Evolutionary conservation across 2,797 vertebrate genomes (phyloP).

Genomic region (Chloroceryle inda): DNA sequence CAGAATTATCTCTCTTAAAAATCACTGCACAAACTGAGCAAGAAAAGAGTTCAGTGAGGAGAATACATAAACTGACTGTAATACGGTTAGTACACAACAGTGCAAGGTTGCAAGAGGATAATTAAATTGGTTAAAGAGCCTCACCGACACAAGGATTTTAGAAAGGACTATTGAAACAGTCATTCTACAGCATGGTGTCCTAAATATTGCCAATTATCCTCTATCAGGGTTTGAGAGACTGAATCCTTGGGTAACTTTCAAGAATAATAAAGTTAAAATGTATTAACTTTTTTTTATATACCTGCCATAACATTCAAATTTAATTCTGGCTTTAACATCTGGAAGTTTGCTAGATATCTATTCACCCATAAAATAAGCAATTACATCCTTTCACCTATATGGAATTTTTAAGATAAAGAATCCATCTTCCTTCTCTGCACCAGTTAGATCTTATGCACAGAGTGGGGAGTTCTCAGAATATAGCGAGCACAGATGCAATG

Average conservation of each 20-base stretch:
- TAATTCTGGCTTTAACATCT: background rate
- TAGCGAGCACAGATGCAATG: background rate
- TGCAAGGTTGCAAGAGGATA: background rate
- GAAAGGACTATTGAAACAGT: background rate
- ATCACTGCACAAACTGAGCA: background rate
- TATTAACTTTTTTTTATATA: background rate
- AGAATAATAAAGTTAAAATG: background rate
- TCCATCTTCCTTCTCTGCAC: background rate
- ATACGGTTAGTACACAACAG: background rate
- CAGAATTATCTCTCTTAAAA: background rate
- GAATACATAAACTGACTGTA: background rate
- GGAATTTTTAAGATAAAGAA: background rate
- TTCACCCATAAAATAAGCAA: background rate
- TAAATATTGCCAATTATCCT: background rate
- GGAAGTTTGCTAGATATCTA: background rate
- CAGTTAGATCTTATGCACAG: too few species aligned
- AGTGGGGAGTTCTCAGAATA: background rate
- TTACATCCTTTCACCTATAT: fast-evolving
- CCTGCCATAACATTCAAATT: background rate
- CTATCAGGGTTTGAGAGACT: background rate
- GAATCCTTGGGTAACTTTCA: background rate
- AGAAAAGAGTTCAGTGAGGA: background rate
- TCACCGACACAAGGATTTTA: background rate
- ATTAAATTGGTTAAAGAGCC: background rate
- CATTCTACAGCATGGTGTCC: background rate